Evolutionary conservation across 2,888 invertebrate genomes (phyloP).

Genomic region (Micoletzkya japonica): DNA sequence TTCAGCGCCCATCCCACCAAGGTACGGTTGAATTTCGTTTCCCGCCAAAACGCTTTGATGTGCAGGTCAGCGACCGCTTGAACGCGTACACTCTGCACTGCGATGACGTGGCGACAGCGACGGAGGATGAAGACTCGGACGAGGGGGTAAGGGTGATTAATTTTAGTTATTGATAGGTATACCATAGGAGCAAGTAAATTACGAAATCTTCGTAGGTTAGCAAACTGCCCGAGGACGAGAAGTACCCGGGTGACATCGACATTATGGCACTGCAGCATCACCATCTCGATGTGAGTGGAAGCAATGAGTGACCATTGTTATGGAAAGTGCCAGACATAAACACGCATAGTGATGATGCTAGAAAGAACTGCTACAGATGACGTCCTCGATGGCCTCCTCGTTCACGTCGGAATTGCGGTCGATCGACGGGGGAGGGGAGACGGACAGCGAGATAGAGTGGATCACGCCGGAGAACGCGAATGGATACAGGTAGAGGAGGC

Average conservation of each 20-base stretch:
- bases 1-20: constrained; percentile 41
- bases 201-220: background rate
- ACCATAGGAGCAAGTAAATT: background rate
- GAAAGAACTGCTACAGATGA: constrained; percentile 36
- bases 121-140: constrained; percentile 30
- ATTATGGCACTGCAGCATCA: constrained; percentile 22
- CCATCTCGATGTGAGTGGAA: constrained; percentile 16
- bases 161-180: background rate
- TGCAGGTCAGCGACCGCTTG: constrained; percentile 17
- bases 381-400: constrained; percentile 60
- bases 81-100: constrained; percentile 28
- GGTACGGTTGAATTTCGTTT: constrained; percentile 30
- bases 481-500: constrained; percentile 1
- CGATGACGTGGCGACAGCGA: constrained; percentile 24
- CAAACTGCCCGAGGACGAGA: background rate
- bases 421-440: constrained; percentile 56
- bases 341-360: background rate
- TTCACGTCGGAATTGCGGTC: constrained; percentile 60
- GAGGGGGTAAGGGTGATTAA: constrained; percentile 13
- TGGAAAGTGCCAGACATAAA: background rate
- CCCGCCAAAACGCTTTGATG: no score
- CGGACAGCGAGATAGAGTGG: constrained; percentile 62
- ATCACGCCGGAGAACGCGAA: constrained; percentile 47
- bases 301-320: background rate
- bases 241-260: constrained; percentile 5